These are phyloP conservation scores for Picus viridis DNA, from an alignment of 2,797 vertebrate genomes.

Conservation along the genomic window DNA sequence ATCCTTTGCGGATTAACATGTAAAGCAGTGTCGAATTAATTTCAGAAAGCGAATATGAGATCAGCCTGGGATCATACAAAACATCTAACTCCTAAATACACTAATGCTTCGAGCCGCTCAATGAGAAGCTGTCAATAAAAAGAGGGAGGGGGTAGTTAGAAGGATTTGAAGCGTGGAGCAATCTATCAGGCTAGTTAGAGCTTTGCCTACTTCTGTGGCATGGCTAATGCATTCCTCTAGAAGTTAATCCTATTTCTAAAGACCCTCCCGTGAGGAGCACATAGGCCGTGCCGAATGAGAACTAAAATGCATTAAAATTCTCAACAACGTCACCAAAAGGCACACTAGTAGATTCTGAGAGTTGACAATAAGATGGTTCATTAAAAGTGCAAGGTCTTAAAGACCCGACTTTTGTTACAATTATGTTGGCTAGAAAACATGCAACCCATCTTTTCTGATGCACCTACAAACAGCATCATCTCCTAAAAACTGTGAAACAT, in stretches of 20 bases:
- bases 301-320: conserved; percentile 85
- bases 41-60: conserved; percentile 87
- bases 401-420: conserved; percentile 40
- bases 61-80: conserved; percentile 84
- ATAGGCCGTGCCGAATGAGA: conserved; percentile 78
- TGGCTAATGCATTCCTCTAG: conserved; percentile 87
- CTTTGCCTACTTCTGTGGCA: conserved; percentile 75
- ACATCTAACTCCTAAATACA: conserved; percentile 83
- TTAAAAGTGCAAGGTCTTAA: conserved; percentile 74
- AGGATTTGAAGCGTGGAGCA: conserved; percentile 81
- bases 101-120: conserved; percentile 83
- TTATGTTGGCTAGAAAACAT: background rate
- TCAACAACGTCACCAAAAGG: conserved; percentile 84
- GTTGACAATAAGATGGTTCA: conserved; percentile 73
- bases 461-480: background rate
- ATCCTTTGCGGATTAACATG: conserved; percentile 87
- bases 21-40: conserved; percentile 88
- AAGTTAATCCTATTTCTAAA: conserved; percentile 91
- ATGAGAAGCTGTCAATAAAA: conserved; percentile 83
- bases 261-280: conserved; percentile 81
- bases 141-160: conserved; percentile 53
- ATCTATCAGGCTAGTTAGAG: conserved; percentile 82
- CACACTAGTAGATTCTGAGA: conserved; percentile 79
- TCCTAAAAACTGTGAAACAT: background rate
- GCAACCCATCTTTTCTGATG: background rate